These are phyloP conservation scores for Melangyna quadrimaculata DNA, from an alignment of 2,888 invertebrate genomes.

Conservation along the genomic window DNA sequence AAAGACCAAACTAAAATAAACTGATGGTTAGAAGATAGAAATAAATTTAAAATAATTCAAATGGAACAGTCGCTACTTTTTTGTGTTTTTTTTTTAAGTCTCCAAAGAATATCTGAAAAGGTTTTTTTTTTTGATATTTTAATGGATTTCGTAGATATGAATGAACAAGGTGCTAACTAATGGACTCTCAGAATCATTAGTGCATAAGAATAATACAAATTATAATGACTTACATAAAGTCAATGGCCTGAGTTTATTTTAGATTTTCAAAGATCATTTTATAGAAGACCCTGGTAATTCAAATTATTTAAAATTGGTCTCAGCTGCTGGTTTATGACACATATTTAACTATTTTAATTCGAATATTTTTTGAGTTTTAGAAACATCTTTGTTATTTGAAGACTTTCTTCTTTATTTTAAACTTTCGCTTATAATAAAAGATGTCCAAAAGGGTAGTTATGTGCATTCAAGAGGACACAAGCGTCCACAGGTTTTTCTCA, in stretches of 20 bases:
- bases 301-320: too few relatives aligned
- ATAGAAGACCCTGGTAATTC: too few relatives aligned
- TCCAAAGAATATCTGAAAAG: neutral
- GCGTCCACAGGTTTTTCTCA: too few relatives aligned
- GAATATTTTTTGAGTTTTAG: too few relatives aligned
- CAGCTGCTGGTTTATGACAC: too few relatives aligned
- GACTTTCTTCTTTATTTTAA: too few relatives aligned
- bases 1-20: conserved; percentile 29
- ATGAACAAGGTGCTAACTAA: conserved; percentile 13
- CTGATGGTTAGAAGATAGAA: conserved; percentile 3
- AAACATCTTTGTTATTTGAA: too few relatives aligned
- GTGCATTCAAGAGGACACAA: too few relatives aligned
- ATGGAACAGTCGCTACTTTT: conserved; percentile 39
- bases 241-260: conserved; percentile 6
- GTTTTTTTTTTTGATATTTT: neutral
- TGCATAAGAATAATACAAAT: neutral
- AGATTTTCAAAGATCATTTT: too few relatives aligned
- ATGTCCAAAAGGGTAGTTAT: too few relatives aligned
- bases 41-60: conserved; percentile 30
- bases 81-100: neutral
- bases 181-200: conserved; percentile 36
- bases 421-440: too few relatives aligned
- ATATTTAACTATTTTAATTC: too few relatives aligned
- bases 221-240: neutral
- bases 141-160: neutral